phyloP scores from a whole-genome alignment of 2,113 vertebrate species.

The Sphyrna mokarran region DNA sequence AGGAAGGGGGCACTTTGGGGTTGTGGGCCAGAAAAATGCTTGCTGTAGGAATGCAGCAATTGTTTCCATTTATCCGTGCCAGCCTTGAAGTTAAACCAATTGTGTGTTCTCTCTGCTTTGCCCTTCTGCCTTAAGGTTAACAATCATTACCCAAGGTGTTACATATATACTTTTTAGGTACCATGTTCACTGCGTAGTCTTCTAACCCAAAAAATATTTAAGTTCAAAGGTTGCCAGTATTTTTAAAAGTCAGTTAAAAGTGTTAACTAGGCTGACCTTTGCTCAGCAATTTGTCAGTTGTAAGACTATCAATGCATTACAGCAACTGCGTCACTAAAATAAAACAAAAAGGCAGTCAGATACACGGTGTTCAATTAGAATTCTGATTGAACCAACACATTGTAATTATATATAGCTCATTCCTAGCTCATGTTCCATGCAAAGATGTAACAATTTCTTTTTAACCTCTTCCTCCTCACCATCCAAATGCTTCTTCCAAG shows the following conservation, averaged over 20 bases:
- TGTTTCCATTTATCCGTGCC: not conserved
- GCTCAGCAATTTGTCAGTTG: not conserved
- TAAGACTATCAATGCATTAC: not conserved
- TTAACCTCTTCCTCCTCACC: too few relatives aligned
- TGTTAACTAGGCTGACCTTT: not conserved
- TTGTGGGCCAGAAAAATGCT: not conserved
- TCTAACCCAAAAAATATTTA: not conserved
- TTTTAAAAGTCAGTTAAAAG: not conserved
- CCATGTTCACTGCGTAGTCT: not conserved
- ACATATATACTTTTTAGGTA: not conserved
- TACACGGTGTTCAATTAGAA: not conserved
- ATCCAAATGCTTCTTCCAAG: too few relatives aligned
- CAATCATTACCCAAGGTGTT: not conserved
- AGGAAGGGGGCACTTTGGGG: not conserved
- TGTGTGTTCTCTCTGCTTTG: not conserved
- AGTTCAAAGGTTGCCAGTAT: not conserved
- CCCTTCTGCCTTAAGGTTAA: not conserved
- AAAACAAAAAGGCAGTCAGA: not conserved
- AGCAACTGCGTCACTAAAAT: not conserved
- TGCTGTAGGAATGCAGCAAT: not conserved
- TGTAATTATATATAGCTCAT: too few relatives aligned
- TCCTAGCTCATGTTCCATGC: too few relatives aligned
- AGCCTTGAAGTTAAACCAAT: not conserved
- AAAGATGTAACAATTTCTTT: too few relatives aligned
- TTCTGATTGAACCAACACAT: too few relatives aligned